Evolutionary conservation across 2,888 invertebrate species (phyloP).

Genomic region (Chrysolina oricalcia): DNA sequence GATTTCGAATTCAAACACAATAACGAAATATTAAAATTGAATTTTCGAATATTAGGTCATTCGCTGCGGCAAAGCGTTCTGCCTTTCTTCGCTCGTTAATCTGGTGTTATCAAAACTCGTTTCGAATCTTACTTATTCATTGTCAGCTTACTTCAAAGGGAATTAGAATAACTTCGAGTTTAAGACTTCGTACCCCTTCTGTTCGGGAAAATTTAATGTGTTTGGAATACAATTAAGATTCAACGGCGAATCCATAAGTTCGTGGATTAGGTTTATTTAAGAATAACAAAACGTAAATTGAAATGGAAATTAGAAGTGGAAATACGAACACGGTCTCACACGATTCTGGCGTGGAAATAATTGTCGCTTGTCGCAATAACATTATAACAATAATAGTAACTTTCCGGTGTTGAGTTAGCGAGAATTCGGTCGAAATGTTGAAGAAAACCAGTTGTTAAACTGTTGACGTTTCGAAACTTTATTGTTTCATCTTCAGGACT

Average conservation of each 20-base stretch:
- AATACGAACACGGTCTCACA: slow-evolving; percentile 7
- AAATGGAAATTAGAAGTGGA: slow-evolving; percentile 44
- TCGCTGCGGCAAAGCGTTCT: slow-evolving; percentile 33
- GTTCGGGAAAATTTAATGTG: slow-evolving; percentile 57
- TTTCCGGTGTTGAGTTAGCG: no score
- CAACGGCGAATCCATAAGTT: slow-evolving; percentile 54
- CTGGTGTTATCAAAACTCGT: slow-evolving; percentile 65
- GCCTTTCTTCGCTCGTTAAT: slow-evolving; percentile 42
- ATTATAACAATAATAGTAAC: background rate
- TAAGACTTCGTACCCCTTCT: slow-evolving; percentile 56
- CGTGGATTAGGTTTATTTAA: slow-evolving; percentile 53
- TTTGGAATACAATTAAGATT: slow-evolving; percentile 59
- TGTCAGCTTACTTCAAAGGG: slow-evolving; percentile 67
- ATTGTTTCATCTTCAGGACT: no score
- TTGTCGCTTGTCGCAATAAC: background rate
- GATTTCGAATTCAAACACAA: slow-evolving; percentile 56
- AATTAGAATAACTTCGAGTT: slow-evolving; percentile 64
- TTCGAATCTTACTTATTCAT: slow-evolving; percentile 67
- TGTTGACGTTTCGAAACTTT: no score
- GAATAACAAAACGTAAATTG: slow-evolving; percentile 52
- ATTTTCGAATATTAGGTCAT: slow-evolving; percentile 46
- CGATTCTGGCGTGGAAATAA: background rate
- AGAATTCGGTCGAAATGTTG: no score
- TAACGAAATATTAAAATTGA: slow-evolving; percentile 53
- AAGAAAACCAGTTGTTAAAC: no score